Percentiles rank a stretch among this genome's conserved stretches.
These are phyloP conservation scores for Cynocephalus volans DNA, from an alignment of 2,113 vertebrate genomes.

Conservation along the genomic window DNA sequence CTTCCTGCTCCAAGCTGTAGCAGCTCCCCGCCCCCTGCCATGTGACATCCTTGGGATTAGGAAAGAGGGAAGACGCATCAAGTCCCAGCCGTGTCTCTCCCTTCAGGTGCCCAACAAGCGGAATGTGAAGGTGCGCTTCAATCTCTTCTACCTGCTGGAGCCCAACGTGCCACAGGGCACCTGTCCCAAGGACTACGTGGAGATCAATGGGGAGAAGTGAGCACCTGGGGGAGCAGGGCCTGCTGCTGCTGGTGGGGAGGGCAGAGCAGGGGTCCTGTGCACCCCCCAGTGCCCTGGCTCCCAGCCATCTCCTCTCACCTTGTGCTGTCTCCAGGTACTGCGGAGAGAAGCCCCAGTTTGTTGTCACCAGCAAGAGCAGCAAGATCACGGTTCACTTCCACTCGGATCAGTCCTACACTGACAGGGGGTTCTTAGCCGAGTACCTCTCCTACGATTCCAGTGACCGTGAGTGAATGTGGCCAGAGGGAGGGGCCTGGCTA, in stretches of 20 bases:
- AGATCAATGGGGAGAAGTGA: slow-evolving; percentile 92
- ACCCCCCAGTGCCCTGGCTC: too few relatives aligned
- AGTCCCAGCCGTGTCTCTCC: not conserved
- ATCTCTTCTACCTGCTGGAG: slow-evolving; percentile 91
- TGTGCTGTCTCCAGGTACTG: slow-evolving; percentile 89
- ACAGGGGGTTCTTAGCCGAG: slow-evolving; percentile 92
- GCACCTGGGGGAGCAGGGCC: not conserved
- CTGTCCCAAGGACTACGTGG: slow-evolving; percentile 94
- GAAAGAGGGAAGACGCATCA: not conserved
- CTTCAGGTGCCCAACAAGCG: slow-evolving; percentile 91
- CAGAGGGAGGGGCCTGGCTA: accelerated
- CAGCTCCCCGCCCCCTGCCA: too few relatives aligned
- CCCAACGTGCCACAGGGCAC: not conserved
- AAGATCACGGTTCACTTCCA: slow-evolving; percentile 90
- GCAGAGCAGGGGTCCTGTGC: not conserved
- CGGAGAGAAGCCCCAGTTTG: slow-evolving; percentile 86
- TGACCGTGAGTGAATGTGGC: slow-evolving; percentile 89
- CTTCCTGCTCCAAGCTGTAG: not conserved
- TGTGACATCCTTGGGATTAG: not conserved
- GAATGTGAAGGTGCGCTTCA: slow-evolving; percentile 93
- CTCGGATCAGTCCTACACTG: slow-evolving; percentile 93
- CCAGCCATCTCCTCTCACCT: not conserved
- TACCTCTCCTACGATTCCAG: slow-evolving; percentile 91
- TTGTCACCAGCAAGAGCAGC: slow-evolving; percentile 89
- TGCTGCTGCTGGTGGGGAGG: not conserved